These are phyloP conservation scores for Heteromyza rotundicornis DNA, from an alignment of 2,888 invertebrate genomes.

Conservation along the genomic window DNA sequence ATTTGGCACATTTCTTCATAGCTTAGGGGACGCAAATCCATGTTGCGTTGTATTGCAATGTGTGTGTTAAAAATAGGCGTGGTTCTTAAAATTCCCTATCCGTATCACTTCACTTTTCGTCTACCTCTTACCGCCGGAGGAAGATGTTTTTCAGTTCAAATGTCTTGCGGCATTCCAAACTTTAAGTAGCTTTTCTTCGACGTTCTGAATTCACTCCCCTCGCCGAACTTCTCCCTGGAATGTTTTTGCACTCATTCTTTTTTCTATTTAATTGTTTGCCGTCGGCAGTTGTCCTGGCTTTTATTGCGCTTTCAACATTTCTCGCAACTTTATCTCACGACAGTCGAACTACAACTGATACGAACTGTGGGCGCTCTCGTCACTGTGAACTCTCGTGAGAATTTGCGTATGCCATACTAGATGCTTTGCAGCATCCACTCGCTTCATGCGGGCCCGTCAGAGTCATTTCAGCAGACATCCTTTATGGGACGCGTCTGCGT, in stretches of 20 bases:
- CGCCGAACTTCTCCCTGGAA: too few relatives aligned
- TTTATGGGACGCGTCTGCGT: slow-evolving; percentile 7
- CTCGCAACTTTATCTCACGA: slow-evolving; percentile 46
- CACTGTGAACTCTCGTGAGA: slow-evolving; percentile 33
- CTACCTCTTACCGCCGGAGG: too few relatives aligned
- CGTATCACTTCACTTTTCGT: background rate
- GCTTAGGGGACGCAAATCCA: slow-evolving; percentile 59
- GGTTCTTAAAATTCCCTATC: too few relatives aligned
- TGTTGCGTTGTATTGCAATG: too few relatives aligned
- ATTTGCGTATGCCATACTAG: slow-evolving; percentile 45
- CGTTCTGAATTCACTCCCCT: too few relatives aligned
- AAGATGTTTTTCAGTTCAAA: background rate
- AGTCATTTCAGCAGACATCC: too few relatives aligned
- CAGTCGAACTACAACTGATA: slow-evolving; percentile 45
- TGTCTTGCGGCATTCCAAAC: background rate
- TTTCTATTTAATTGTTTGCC: too few relatives aligned
- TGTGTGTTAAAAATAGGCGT: too few relatives aligned
- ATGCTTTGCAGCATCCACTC: slow-evolving; percentile 27
- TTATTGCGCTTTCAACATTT: slow-evolving; percentile 25
- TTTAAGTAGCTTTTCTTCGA: background rate
- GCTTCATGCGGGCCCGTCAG: too few relatives aligned
- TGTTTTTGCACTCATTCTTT: too few relatives aligned
- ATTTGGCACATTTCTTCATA: slow-evolving; percentile 61
- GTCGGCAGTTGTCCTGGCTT: background rate
- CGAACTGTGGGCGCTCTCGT: background rate